These are phyloP conservation scores for Rhabdornis inornatus DNA, from an alignment of 2,113 vertebrate species.

Conservation along the genomic window DNA sequence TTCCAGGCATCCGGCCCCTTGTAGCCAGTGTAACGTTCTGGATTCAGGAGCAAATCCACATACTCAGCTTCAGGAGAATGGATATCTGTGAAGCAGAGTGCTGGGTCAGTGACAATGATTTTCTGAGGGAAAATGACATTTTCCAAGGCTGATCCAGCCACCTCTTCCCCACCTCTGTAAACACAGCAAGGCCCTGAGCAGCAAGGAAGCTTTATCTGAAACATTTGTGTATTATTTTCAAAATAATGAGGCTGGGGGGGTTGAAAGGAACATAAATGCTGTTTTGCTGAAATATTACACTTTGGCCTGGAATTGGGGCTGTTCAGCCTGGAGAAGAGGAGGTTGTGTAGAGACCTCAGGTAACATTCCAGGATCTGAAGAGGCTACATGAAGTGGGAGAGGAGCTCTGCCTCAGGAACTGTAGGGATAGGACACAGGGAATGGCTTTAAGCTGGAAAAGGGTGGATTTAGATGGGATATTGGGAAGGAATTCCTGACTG, in stretches of 20 bases:
- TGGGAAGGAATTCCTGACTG: not conserved
- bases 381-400: not conserved
- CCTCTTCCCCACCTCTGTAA: not conserved
- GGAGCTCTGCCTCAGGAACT: not conserved
- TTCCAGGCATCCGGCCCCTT: conserved; percentile 79
- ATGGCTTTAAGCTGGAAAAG: not conserved
- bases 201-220: not conserved
- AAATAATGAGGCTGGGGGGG: fast-evolving
- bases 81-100: conserved; percentile 62
- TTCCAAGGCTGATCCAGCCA: not conserved
- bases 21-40: conserved; percentile 81
- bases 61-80: conserved; percentile 79
- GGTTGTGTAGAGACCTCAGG: not conserved
- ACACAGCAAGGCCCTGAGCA: not conserved
- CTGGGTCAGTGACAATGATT: not conserved
- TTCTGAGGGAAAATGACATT: not conserved
- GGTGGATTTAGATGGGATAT: not conserved
- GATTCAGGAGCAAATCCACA: conserved; percentile 79
- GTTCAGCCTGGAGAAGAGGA: not conserved
- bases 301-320: not conserved
- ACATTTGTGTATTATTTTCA: not conserved
- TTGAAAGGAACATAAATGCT: not conserved
- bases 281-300: not conserved
- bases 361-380: not conserved
- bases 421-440: fast-evolving